phyloP scores from a whole-genome alignment of 2,888 invertebrate genomes.

The Hemaris fuciformis region DNA sequence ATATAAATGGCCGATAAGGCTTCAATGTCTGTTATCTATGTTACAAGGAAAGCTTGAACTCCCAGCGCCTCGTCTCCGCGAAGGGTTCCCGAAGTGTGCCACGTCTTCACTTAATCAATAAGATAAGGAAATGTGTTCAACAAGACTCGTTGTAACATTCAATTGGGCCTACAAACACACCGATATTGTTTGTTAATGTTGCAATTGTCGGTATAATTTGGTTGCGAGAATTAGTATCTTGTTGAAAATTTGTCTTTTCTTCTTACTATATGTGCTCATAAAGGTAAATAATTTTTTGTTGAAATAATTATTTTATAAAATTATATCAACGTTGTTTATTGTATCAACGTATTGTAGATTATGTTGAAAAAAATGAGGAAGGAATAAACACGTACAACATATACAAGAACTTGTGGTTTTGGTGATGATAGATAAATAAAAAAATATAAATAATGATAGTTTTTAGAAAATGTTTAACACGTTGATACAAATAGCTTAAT shows the following conservation, averaged over 20 bases:
- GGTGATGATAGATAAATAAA: too few species aligned
- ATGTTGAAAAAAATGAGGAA: too few species aligned
- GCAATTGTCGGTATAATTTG: neutral
- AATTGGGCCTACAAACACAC: slow-evolving; percentile 10
- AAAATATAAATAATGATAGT: too few species aligned
- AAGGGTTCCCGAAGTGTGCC: slow-evolving; percentile 8
- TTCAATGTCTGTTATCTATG: slow-evolving; percentile 10
- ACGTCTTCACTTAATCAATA: slow-evolving; percentile 38
- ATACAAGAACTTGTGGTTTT: too few species aligned
- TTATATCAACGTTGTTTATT: too few species aligned
- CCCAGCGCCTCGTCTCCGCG: neutral
- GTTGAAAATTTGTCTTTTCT: neutral
- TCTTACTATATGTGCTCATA: too few species aligned
- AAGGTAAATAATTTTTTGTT: too few species aligned
- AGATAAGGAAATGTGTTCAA: slow-evolving; percentile 33
- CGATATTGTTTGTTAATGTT: slow-evolving; percentile 5
- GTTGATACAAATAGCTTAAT: too few species aligned
- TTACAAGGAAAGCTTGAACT: neutral
- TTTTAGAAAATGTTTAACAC: too few species aligned
- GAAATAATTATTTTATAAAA: too few species aligned
- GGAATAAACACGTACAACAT: too few species aligned
- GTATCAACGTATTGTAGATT: too few species aligned
- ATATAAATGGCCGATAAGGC: neutral
- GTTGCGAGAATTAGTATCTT: neutral
- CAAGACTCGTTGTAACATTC: neutral